Conservation (phyloP, 2,888 invertebrate species). For the Trachelus stipa region DNA sequence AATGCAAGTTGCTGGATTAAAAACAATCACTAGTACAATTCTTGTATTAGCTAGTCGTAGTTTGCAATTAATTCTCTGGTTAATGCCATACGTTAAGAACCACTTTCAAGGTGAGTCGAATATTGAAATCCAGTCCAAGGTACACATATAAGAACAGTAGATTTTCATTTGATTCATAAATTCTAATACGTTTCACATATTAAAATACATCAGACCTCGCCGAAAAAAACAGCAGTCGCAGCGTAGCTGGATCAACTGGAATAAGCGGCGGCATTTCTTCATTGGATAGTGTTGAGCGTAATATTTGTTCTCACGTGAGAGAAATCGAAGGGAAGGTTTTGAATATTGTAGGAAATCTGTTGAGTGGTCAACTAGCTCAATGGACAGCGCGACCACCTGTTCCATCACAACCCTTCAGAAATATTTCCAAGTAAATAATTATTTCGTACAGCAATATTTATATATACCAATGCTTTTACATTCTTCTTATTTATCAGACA, state of each 20-base stretch:
- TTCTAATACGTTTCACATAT: not conserved
- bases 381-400: slow-evolving; percentile 97
- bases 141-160: not conserved
- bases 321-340: slow-evolving; percentile 94
- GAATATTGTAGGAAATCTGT: slow-evolving; percentile 87
- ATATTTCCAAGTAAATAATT: slow-evolving; percentile 76
- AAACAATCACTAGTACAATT: slow-evolving; percentile 95
- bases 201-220: slow-evolving; percentile 43
- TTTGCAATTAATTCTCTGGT: slow-evolving; percentile 83
- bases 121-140: not conserved
- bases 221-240: slow-evolving; percentile 55
- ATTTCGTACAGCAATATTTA: not conserved
- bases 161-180: not conserved
- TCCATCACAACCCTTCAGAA: slow-evolving; percentile 90
- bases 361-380: slow-evolving; percentile 81
- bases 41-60: slow-evolving; percentile 88
- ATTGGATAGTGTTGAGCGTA: slow-evolving; percentile 79
- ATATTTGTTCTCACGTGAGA: slow-evolving; percentile 88
- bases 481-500: slow-evolving; percentile 71
- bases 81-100: slow-evolving; percentile 78
- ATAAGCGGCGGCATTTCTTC: slow-evolving; percentile 59
- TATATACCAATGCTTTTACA: slow-evolving; percentile 44
- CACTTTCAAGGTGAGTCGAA: slow-evolving; percentile 72
- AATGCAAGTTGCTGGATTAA: slow-evolving; percentile 91
- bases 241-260: slow-evolving; percentile 44